phyloP scores from a whole-genome alignment of 2,113 vertebrate species.

The Labeo catla region DNA sequence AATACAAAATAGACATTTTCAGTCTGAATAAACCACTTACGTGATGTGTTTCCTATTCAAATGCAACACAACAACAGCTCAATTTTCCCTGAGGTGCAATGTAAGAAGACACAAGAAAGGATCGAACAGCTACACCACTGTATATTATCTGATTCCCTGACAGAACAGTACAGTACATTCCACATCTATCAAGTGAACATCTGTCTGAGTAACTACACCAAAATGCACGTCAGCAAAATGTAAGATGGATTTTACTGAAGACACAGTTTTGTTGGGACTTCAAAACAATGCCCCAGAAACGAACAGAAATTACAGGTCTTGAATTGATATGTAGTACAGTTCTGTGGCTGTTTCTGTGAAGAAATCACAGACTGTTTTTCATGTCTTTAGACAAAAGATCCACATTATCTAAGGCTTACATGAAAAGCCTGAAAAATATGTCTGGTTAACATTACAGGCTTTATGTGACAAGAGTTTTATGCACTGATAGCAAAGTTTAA shows the following conservation, averaged over 20 bases:
- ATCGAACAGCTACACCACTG: neutral
- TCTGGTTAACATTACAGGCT: neutral
- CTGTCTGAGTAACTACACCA: neutral
- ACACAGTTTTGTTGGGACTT: neutral
- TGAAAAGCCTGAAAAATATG: neutral
- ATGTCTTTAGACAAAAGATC: neutral
- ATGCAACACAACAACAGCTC: neutral
- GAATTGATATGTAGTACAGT: neutral
- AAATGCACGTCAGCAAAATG: neutral
- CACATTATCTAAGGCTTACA: neutral
- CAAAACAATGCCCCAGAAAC: neutral
- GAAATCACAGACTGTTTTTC: neutral
- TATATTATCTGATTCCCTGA: neutral
- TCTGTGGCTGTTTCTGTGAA: neutral
- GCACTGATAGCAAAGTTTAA: neutral
- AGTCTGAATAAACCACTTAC: neutral
- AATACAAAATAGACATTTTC: neutral
- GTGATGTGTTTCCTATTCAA: neutral
- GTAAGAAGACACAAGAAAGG: neutral
- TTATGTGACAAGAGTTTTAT: neutral
- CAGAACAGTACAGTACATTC: neutral
- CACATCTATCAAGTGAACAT: neutral
- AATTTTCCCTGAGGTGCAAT: neutral
- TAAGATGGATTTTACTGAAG: neutral
- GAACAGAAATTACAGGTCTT: neutral